These are phyloP conservation scores for Heliocidaris erythrogramma DNA, from an alignment of 35 echinoderm and acorn worm genomes.

Conservation along the genomic window DNA sequence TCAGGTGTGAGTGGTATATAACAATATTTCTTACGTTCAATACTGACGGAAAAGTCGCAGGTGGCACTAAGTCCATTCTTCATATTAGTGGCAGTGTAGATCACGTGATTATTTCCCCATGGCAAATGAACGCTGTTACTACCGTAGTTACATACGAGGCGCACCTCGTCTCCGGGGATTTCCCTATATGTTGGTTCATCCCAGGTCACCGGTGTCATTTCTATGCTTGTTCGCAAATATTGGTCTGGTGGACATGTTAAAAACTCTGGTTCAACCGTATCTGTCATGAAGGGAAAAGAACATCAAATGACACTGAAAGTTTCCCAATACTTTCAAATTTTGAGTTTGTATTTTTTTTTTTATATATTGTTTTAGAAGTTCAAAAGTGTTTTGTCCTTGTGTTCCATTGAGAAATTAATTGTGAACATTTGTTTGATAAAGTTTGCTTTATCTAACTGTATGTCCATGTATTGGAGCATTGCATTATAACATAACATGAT, in stretches of 20 bases:
- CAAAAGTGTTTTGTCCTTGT: too few relatives aligned
- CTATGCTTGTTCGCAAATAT: not conserved
- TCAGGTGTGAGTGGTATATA: too few relatives aligned
- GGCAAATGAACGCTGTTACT: slow-evolving; percentile 25
- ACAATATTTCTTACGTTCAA: slow-evolving; percentile 21
- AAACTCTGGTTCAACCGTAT: slow-evolving; percentile 17
- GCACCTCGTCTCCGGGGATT: slow-evolving; percentile 31
- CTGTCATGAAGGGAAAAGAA: not conserved
- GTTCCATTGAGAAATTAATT: too few relatives aligned
- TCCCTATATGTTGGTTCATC: slow-evolving; percentile 12
- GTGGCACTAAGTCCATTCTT: slow-evolving; percentile 25
- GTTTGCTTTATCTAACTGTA: too few relatives aligned
- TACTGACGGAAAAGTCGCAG: slow-evolving; percentile 13
- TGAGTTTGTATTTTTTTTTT: too few relatives aligned
- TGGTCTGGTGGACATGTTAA: not conserved
- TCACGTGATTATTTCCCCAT: slow-evolving; percentile 25
- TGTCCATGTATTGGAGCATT: too few relatives aligned
- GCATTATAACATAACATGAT: too few relatives aligned
- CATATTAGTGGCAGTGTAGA: slow-evolving; percentile 22
- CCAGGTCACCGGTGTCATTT: slow-evolving; percentile 36
- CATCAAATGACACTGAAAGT: too few relatives aligned
- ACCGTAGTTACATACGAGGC: slow-evolving; percentile 3
- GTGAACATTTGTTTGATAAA: too few relatives aligned
- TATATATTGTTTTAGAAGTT: too few relatives aligned
- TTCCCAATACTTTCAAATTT: too few relatives aligned